Conservation (phyloP, 2,797 vertebrate species). For the Ceryle rudis region DNA sequence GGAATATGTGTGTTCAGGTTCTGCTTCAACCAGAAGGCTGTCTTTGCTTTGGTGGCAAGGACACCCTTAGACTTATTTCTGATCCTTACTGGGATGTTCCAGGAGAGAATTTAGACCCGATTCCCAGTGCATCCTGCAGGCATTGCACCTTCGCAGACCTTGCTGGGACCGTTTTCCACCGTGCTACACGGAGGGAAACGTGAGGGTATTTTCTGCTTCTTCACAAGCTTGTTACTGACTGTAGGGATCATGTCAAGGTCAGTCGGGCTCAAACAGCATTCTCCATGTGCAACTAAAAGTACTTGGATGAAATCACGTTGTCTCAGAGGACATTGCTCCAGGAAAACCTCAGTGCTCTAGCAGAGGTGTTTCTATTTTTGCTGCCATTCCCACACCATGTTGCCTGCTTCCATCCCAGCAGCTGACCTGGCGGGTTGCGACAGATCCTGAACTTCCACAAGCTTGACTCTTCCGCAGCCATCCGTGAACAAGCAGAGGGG, state of each 20-base stretch:
- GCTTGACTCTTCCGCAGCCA: neutral
- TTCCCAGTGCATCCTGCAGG: neutral
- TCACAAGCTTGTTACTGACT: neutral
- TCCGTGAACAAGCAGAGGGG: neutral
- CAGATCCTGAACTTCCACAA: neutral
- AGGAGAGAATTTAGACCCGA: neutral
- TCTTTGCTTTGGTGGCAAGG: neutral
- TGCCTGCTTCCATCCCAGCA: neutral
- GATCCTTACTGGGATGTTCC: neutral
- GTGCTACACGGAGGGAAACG: neutral
- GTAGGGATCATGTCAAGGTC: neutral
- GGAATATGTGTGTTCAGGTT: neutral
- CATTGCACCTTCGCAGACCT: neutral
- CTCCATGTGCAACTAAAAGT: neutral
- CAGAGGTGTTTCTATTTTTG: neutral
- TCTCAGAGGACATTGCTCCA: neutral
- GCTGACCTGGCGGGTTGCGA: neutral
- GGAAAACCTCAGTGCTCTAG: neutral
- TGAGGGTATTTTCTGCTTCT: neutral
- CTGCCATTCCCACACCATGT: neutral
- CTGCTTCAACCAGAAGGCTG: neutral
- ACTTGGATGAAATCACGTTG: neutral
- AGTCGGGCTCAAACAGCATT: neutral
- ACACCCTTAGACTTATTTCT: neutral
- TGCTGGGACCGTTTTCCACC: rapidly evolving